Conservation (phyloP, 2,888 invertebrate genomes). For the Norana najaformis region DNA sequence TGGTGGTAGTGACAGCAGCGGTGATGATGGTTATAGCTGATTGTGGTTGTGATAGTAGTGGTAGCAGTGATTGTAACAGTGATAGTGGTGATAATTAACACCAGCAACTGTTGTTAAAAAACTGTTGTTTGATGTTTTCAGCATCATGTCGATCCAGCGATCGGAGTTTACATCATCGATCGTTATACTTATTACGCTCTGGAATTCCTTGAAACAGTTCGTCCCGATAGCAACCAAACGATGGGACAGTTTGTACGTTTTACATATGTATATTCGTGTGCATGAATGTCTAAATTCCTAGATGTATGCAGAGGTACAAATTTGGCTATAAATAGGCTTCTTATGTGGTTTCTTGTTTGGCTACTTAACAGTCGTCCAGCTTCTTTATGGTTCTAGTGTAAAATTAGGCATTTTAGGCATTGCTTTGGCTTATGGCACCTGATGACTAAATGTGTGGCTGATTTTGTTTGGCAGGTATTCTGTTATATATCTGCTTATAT, state of each 20-base stretch:
- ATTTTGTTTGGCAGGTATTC: not conserved
- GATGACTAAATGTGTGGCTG: not conserved
- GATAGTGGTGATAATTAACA: too few species aligned
- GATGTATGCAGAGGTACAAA: too few species aligned
- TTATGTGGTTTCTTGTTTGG: too few species aligned
- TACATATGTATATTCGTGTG: not conserved
- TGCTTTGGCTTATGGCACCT: not conserved
- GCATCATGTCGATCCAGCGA: constrained; percentile 97
- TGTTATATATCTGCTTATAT: not conserved
- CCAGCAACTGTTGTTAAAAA: too few species aligned
- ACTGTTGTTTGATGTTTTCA: too few species aligned
- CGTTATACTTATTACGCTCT: constrained; percentile 95
- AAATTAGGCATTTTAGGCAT: too few species aligned
- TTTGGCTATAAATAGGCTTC: too few species aligned
- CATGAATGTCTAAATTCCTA: not conserved
- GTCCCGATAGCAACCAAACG: constrained; percentile 81
- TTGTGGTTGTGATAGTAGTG: not conserved
- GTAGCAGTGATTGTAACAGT: not conserved
- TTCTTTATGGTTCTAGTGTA: too few species aligned
- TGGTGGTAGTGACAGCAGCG: not conserved
- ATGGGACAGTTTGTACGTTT: constrained; percentile 89
- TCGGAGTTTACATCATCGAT: constrained; percentile 98
- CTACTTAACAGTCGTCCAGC: too few species aligned
- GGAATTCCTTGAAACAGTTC: constrained; percentile 90
- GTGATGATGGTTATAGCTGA: too few species aligned